Evolutionary conservation across 2,888 invertebrate genomes (phyloP), one percentile per base, ranked within the genome.

Genomic region (Ctena decussata): DNA sequence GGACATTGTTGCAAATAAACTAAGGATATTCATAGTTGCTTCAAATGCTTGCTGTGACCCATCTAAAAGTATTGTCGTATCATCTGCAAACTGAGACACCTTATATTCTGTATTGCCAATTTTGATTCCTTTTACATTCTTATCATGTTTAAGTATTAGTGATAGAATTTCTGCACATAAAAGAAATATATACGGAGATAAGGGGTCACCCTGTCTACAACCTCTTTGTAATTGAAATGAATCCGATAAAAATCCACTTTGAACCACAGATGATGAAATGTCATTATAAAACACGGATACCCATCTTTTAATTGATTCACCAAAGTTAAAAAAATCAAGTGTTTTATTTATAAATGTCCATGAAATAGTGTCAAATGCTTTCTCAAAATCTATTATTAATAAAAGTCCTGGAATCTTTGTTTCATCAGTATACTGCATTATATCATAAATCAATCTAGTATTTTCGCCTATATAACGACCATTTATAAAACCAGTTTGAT

Each of bases 401-500:
- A 79, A 32, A 1, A 79, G 8, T 1, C 73, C 79, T 0, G 72
- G 60, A 0, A 39, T 30, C 44, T 79, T 24, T 79, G 27, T 21
- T 8, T n/a, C 15, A 30, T 73, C 73, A 2, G 35, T 18, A 24
- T 44, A 41, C 3, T 72, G 12, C 1, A 72, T 44, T 1, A 79
- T 41, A 57, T 73, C 73, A 24, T 79, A 73, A 27, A 79, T 79
- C 2, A 60, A 27, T 32, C 79, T 39, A 44, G 39, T 79, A 15
- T 53, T 60, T 30, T 73, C 73, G n/a, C 32, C 41, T 11, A 73
- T 72, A 39, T 53, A 53, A 27, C 72, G 12, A 11, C 53, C 60
- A 15, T 44, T 44, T 0, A 79, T 41, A 41, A 30, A 79, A 18
- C 72, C 72, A 21, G 72, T 72, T 73, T 79, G 72, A 65, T 79